Evolutionary conservation across 2,888 invertebrate species (phyloP).

Genomic region (Trichopria drosophilae): DNA sequence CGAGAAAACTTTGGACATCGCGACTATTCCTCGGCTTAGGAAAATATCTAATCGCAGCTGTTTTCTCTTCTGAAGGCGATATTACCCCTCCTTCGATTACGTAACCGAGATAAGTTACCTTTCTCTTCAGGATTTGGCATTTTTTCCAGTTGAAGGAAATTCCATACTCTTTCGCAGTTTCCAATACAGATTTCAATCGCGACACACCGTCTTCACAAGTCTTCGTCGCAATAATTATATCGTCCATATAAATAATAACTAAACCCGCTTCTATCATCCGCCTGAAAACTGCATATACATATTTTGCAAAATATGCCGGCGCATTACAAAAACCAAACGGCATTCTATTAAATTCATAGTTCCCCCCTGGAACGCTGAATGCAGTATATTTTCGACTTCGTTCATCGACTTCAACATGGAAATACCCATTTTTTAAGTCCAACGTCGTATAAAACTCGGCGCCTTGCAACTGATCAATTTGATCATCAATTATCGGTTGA

Average conservation of each 20-base stretch:
- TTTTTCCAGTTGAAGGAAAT: constrained; percentile 6
- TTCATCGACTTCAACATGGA: constrained; percentile 5
- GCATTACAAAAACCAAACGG: constrained; percentile 33
- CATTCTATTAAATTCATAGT: constrained; percentile 8
- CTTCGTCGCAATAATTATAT: constrained; percentile 17
- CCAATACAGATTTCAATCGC: constrained; percentile 7
- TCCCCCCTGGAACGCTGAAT: background rate
- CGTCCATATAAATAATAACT: constrained; percentile 19
- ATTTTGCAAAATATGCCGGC: constrained; percentile 27
- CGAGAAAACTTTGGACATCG: constrained; percentile 29
- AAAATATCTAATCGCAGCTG: constrained; percentile 30
- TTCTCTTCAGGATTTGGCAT: constrained; percentile 13
- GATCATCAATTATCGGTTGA: constrained; percentile 40
- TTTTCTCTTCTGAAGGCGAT: constrained; percentile 26
- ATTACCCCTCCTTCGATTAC: constrained; percentile 8
- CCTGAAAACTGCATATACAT: constrained; percentile 22
- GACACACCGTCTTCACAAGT: constrained; percentile 3
- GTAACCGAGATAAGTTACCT: constrained; percentile 10
- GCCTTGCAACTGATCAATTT: too few relatives aligned
- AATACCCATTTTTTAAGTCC: constrained; percentile 8
- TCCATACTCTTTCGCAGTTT: constrained; percentile 2
- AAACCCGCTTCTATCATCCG: constrained; percentile 15
- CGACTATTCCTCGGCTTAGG: constrained; percentile 19
- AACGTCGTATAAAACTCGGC: too few relatives aligned
- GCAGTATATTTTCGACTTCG: constrained; percentile 26